Evolutionary conservation across 2,113 vertebrate species (phyloP).

Genomic region (Zosterops borbonicus): DNA sequence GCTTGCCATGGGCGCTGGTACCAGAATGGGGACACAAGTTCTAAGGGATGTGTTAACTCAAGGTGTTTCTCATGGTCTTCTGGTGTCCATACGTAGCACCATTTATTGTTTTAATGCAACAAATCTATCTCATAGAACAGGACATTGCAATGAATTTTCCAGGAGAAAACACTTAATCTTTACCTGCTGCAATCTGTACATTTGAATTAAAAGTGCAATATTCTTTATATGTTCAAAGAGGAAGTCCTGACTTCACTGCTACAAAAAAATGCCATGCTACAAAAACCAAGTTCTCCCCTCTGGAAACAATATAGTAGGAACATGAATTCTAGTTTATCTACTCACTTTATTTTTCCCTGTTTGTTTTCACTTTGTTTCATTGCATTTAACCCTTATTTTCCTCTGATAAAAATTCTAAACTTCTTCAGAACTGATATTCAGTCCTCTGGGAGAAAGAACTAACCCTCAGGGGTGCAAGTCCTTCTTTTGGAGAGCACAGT

Average conservation of each 20-base stretch:
- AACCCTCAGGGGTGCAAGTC: background rate
- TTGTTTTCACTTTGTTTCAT: background rate
- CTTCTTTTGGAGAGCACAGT: background rate
- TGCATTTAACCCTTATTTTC: background rate
- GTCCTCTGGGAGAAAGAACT: background rate
- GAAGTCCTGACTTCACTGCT: background rate
- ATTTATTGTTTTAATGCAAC: background rate
- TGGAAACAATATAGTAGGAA: background rate
- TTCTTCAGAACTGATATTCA: background rate
- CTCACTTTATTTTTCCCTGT: background rate
- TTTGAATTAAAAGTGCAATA: background rate
- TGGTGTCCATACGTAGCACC: background rate
- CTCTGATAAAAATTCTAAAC: background rate
- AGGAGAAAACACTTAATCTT: background rate
- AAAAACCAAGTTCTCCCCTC: background rate
- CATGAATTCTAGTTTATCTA: background rate
- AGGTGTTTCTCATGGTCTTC: background rate
- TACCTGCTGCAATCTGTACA: background rate
- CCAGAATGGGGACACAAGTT: background rate
- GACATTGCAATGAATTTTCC: background rate
- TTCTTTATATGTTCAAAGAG: background rate
- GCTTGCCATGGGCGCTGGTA: accelerated
- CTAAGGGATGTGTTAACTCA: background rate
- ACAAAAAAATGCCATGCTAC: background rate
- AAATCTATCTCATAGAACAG: background rate